A percentile compares a stretch with the other conserved stretches of the same genome.
Evolutionary conservation across 2,888 invertebrate genomes (phyloP).

Genomic region (Epinotia nisella): DNA sequence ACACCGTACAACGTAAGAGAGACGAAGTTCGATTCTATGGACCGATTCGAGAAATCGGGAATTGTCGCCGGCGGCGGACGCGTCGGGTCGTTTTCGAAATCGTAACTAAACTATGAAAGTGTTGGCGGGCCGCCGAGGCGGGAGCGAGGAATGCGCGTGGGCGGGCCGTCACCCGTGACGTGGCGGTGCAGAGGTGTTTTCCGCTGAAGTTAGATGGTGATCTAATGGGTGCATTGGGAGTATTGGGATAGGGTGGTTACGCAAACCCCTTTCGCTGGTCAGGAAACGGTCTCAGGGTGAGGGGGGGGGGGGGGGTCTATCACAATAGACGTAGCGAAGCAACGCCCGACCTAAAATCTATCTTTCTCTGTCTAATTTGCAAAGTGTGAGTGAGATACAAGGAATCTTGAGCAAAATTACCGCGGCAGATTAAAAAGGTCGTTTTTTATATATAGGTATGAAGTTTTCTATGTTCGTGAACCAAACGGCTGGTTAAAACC

Average conservation of each 20-base stretch:
- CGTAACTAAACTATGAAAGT: conserved; percentile 84
- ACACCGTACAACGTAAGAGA: conserved; percentile 56
- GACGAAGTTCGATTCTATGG: conserved; percentile 59
- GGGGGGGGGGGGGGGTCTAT: no score
- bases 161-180: conserved; percentile 74
- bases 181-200: conserved; percentile 82
- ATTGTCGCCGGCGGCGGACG: conserved; percentile 83
- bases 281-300: not conserved
- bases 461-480: no score
- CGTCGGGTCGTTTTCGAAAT: conserved; percentile 85
- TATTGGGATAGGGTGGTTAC: conserved; percentile 38
- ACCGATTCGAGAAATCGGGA: conserved; percentile 76
- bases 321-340: no score
- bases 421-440: no score
- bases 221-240: conserved; percentile 56
- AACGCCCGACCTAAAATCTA: no score
- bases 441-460: no score
- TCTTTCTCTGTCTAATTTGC: no score
- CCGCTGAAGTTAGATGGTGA: conserved; percentile 78
- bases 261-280: conserved; percentile 1
- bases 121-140: conserved; percentile 80
- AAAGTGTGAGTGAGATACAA: no score
- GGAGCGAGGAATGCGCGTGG: conserved; percentile 79
- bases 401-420: no score
- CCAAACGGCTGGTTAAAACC: no score